phyloP scores from a whole-genome alignment of 1,140 invertebrate species.

The Zaprionus lachaisei region DNA sequence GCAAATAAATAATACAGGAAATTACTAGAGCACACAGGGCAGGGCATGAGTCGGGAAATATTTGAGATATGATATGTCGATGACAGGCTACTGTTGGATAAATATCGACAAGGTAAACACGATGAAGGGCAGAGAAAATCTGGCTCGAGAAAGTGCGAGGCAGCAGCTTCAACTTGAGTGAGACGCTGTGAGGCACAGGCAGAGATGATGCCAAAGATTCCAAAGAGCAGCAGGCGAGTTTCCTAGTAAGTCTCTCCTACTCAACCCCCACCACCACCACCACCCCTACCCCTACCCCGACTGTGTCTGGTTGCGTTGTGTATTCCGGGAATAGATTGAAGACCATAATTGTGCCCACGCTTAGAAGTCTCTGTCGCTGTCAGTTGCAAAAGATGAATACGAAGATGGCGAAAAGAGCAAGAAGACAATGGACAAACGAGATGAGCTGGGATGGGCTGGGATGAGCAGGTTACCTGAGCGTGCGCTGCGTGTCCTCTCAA shows the following conservation, averaged over 20 bases:
- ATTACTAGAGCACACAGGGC: slow-evolving; percentile 39
- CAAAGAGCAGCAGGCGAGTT: slow-evolving; percentile 49
- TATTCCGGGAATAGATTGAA: slow-evolving; percentile 71
- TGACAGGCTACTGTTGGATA: slow-evolving; percentile 49
- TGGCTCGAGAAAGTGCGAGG: slow-evolving; percentile 26
- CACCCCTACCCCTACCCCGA: background rate
- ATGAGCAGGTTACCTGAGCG: slow-evolving; percentile 55
- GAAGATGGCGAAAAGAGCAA: slow-evolving; percentile 57
- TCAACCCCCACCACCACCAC: background rate
- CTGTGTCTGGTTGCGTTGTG: slow-evolving; percentile 18
- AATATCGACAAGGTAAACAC: slow-evolving; percentile 32
- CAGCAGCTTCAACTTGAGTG: slow-evolving; percentile 57
- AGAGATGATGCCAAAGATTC: slow-evolving; percentile 7
- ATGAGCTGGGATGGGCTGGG: slow-evolving; percentile 40
- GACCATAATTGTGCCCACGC: slow-evolving; percentile 78
- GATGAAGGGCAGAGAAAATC: background rate
- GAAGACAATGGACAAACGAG: slow-evolving; percentile 29
- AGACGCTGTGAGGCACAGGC: background rate
- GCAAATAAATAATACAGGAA: slow-evolving; percentile 74
- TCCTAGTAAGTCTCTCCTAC: slow-evolving; percentile 44
- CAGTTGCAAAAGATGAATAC: slow-evolving; percentile 60
- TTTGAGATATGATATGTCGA: slow-evolving; percentile 41
- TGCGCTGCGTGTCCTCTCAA: slow-evolving; percentile 46
- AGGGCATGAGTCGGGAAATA: slow-evolving; percentile 53
- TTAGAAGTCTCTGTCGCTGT: slow-evolving; percentile 48